A percentile compares a stretch with the other conserved stretches of the same genome.
Evolutionary conservation across 2,888 invertebrate genomes (phyloP).

Genomic region (Oligia strigilis): DNA sequence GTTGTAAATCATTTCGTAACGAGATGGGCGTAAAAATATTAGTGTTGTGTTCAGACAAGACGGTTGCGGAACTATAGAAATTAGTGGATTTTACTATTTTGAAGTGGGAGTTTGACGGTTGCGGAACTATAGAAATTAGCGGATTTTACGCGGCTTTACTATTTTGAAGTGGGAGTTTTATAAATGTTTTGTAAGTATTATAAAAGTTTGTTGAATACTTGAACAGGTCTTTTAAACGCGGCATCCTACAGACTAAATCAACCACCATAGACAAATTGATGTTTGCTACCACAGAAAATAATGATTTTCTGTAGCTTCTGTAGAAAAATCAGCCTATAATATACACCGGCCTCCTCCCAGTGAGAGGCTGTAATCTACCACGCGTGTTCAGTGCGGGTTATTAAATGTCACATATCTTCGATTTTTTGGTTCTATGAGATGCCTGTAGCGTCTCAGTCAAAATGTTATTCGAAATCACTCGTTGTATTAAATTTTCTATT

Average conservation of each 20-base stretch:
- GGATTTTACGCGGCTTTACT: background rate
- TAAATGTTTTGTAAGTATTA: background rate
- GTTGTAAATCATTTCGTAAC: slow-evolving; percentile 40
- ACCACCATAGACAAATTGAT: background rate
- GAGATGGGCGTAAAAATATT: slow-evolving; percentile 21
- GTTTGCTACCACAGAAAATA: too few species aligned
- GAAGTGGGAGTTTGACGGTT: slow-evolving; percentile 10
- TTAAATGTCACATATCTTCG: background rate
- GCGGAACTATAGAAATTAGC: background rate
- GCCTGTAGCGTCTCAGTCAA: background rate
- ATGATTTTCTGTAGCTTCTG: background rate
- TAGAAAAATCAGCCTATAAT: background rate
- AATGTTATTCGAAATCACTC: background rate
- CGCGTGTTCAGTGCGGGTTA: background rate
- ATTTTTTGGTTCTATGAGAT: background rate
- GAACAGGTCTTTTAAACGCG: too few species aligned
- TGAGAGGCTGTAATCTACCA: background rate
- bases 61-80: background rate
- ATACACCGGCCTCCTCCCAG: background rate
- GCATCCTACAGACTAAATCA: background rate
- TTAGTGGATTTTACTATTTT: background rate
- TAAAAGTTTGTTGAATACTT: background rate
- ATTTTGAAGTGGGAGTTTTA: slow-evolving; percentile 1
- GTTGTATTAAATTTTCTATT: background rate
- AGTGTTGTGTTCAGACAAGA: slow-evolving; percentile 6